These are phyloP conservation scores for Augochlorella aurata DNA, from an alignment of 2,888 invertebrate genomes.

Conservation along the genomic window DNA sequence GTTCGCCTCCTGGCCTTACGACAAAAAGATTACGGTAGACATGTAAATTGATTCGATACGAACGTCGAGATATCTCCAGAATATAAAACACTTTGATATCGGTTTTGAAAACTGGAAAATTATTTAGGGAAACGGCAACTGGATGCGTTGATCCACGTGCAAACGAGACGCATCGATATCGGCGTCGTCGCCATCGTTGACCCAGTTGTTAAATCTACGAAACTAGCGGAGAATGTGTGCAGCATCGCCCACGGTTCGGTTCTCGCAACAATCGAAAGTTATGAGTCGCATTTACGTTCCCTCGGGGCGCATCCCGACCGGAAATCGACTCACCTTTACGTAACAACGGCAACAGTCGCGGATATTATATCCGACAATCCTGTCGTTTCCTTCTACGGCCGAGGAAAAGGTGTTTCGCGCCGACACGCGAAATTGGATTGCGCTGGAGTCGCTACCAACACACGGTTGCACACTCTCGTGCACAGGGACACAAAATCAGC, in stretches of 20 bases:
- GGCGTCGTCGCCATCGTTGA: slow-evolving; percentile 62
- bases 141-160: too few species aligned
- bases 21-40: too few species aligned
- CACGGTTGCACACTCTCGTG: not conserved
- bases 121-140: too few species aligned
- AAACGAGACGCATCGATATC: slow-evolving; percentile 17
- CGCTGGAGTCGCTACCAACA: not conserved
- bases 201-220: slow-evolving; percentile 62
- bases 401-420: not conserved
- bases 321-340: slow-evolving; percentile 42
- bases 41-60: too few species aligned
- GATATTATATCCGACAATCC: not conserved
- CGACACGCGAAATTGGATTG: not conserved
- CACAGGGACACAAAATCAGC: too few species aligned
- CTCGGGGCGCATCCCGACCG: slow-evolving; percentile 41
- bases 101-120: too few species aligned
- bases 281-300: slow-evolving; percentile 34
- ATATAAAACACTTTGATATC: too few species aligned
- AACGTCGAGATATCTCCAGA: too few species aligned
- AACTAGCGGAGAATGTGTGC: slow-evolving; percentile 19
- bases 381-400: slow-evolving; percentile 11
- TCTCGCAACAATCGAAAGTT: slow-evolving; percentile 54
- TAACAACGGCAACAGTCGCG: slow-evolving; percentile 28
- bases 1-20: too few species aligned
- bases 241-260: slow-evolving; percentile 21